phyloP scores from a whole-genome alignment of 2,113 vertebrate genomes.

The zebrafish (Danio rerio) region GRCz12tu NC_133184.1:27456501-27457000 shows the following conservation, averaged over 20 bases:
- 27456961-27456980: constrained; percentile 68
- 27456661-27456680: constrained; percentile 24
- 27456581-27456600: constrained; percentile 45
- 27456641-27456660: constrained; percentile 18
- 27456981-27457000: constrained; percentile 69
- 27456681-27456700: constrained; percentile 26
- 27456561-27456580: constrained; percentile 54
- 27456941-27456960: constrained; percentile 54
- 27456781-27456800: constrained; percentile 52
- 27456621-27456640: constrained; percentile 23
- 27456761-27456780: constrained; percentile 55
- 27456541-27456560: constrained; percentile 64
- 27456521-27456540: constrained; percentile 60
- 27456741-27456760: constrained; percentile 62
- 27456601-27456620: constrained; percentile 24
- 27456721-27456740: constrained; percentile 57
- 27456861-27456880: background rate
- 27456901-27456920: constrained; percentile 42
- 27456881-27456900: constrained; percentile 9
- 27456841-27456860: constrained; percentile 34
- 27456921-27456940: constrained; percentile 68
- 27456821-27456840: constrained; percentile 29
- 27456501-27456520: constrained; percentile 61
- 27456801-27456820: constrained; percentile 32
- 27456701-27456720: constrained; percentile 37